These are phyloP conservation scores for Panopea generosa DNA, from an alignment of 2,888 invertebrate genomes.

Conservation along the genomic window DNA sequence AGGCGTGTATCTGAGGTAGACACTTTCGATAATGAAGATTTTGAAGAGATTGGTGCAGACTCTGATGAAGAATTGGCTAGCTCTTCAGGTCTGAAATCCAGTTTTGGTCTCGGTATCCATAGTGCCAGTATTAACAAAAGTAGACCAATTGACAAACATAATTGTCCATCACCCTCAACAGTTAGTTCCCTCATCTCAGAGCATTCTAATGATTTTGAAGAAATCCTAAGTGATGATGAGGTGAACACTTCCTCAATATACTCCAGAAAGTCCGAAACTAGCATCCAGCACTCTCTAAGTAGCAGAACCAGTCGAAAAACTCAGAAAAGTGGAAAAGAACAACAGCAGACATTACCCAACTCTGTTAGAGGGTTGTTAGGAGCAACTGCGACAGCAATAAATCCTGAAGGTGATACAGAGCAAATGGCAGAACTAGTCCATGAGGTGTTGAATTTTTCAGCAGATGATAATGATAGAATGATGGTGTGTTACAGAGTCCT, in stretches of 20 bases:
- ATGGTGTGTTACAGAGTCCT: conserved; percentile 47
- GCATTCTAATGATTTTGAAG: conserved; percentile 54
- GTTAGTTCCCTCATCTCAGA: conserved; percentile 43
- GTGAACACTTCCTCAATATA: conserved; percentile 25
- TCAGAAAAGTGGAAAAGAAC: conserved; percentile 14
- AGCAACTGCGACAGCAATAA: background rate
- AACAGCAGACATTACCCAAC: background rate
- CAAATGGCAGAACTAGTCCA: conserved; percentile 9
- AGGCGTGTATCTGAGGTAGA: no score
- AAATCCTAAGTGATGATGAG: conserved; percentile 53
- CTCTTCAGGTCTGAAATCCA: no score
- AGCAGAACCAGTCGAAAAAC: background rate
- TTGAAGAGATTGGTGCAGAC: no score
- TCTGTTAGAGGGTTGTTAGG: background rate
- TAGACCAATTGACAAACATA: background rate
- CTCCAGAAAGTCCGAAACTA: conserved; percentile 40
- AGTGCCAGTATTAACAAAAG: background rate
- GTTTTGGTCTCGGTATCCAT: no score
- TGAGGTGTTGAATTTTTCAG: conserved; percentile 43
- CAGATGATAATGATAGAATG: conserved; percentile 25
- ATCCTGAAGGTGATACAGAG: conserved; percentile 11
- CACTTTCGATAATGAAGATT: no score
- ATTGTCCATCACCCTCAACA: conserved; percentile 25
- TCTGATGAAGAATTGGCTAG: no score
- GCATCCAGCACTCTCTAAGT: conserved; percentile 3